Percentiles rank a stretch among this genome's conserved stretches.
Evolutionary conservation across 2,797 vertebrate species (phyloP).

Genomic region (Anguilla marmorata): DNA sequence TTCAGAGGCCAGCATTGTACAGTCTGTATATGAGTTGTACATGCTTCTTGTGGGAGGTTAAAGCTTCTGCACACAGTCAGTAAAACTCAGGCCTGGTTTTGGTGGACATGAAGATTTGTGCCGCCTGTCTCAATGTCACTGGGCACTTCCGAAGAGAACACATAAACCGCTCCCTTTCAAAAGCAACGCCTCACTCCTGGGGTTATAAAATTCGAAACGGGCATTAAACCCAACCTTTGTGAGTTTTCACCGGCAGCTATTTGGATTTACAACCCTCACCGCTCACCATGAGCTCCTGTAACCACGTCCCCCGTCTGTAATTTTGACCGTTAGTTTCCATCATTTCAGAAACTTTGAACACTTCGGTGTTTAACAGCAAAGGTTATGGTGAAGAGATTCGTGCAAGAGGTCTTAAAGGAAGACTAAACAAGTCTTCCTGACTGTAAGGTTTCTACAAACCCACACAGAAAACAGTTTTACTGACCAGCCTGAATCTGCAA

Average conservation of each 20-base stretch:
- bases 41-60: neutral
- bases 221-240: neutral
- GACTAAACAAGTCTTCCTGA: neutral
- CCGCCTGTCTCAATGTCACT: neutral
- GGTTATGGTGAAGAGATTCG: neutral
- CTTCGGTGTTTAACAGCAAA: neutral
- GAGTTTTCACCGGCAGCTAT: neutral
- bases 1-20: neutral
- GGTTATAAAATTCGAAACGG: neutral
- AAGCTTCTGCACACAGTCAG: neutral
- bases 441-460: neutral
- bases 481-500: neutral
- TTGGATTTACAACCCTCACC: neutral
- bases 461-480: neutral
- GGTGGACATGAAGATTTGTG: neutral
- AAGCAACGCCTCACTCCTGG: neutral
- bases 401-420: no score
- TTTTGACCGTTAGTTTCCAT: slow-evolving; percentile 5
- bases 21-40: neutral
- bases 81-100: neutral
- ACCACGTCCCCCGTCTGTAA: neutral
- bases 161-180: neutral
- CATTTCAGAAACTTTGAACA: neutral
- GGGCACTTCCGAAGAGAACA: neutral
- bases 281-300: neutral